Evolutionary conservation across 2,113 vertebrate species (phyloP).

Genomic region (Dascyllus trimaculatus): DNA sequence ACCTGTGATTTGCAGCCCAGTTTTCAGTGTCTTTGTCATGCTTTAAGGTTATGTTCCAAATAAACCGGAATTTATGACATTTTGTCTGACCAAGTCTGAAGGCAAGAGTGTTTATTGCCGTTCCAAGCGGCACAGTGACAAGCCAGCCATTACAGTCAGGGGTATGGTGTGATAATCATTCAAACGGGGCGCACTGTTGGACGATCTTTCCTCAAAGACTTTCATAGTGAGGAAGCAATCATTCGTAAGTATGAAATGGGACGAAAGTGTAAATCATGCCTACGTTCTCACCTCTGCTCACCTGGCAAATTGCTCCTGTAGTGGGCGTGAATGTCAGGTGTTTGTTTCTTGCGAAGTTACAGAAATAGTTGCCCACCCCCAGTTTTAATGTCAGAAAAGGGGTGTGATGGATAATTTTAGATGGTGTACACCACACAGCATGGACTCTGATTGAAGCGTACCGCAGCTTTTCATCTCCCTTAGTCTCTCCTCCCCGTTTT

Average conservation of each 20-base stretch:
- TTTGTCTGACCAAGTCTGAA: not conserved
- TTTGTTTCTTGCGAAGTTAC: not conserved
- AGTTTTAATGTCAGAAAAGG: not conserved
- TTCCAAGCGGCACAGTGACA: not conserved
- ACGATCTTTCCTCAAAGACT: not conserved
- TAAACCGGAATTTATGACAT: not conserved
- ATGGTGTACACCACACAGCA: conserved; percentile 6
- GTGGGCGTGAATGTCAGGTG: not conserved
- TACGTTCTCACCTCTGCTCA: not conserved
- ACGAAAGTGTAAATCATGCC: not conserved
- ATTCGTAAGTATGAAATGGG: not conserved
- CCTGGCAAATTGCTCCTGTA: not conserved
- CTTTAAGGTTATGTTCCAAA: not conserved
- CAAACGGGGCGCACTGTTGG: not conserved
- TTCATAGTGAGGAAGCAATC: not conserved
- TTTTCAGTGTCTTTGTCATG: not conserved
- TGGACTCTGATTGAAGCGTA: conserved; percentile 10
- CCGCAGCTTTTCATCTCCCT: conserved; percentile 48
- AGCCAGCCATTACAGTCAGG: not conserved
- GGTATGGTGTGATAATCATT: not conserved
- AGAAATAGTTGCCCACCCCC: not conserved
- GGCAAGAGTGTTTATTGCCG: not conserved
- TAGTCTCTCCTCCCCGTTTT: conserved; percentile 8
- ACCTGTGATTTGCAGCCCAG: too few species aligned
- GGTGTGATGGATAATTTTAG: not conserved